Conservation (phyloP, 2,113 vertebrate genomes). For the Motacilla tschutschensis region DNA sequence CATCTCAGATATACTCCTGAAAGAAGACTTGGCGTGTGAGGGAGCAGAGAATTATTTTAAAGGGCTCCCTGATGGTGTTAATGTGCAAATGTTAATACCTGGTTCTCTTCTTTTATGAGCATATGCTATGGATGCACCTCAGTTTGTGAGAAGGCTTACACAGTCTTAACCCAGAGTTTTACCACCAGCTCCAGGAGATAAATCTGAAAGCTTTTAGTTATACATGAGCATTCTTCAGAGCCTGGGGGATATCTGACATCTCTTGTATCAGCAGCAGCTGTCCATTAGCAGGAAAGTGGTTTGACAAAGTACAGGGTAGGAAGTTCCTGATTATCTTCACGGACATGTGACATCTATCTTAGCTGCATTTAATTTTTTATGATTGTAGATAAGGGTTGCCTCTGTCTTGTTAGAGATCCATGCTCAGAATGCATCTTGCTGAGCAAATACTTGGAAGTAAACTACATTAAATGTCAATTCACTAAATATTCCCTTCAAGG, state of each 20-base stretch:
- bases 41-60: neutral
- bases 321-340: neutral
- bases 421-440: neutral
- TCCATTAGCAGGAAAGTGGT: neutral
- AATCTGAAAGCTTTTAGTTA: neutral
- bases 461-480: neutral
- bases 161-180: neutral
- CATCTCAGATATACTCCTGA: neutral
- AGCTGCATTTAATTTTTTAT: slow-evolving; percentile 8
- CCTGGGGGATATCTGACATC: neutral
- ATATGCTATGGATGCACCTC: neutral
- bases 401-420: neutral
- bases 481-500: neutral
- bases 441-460: slow-evolving; percentile 15
- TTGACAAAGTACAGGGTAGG: neutral
- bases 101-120: neutral
- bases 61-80: neutral
- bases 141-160: neutral
- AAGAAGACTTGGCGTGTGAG: neutral
- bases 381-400: neutral
- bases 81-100: neutral
- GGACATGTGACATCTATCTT: neutral
- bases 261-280: neutral
- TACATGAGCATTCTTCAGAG: neutral
- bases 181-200: neutral